Evolutionary conservation across 2,888 invertebrate genomes (phyloP).

Genomic region (Galeopsomyia nigrocyanea): DNA sequence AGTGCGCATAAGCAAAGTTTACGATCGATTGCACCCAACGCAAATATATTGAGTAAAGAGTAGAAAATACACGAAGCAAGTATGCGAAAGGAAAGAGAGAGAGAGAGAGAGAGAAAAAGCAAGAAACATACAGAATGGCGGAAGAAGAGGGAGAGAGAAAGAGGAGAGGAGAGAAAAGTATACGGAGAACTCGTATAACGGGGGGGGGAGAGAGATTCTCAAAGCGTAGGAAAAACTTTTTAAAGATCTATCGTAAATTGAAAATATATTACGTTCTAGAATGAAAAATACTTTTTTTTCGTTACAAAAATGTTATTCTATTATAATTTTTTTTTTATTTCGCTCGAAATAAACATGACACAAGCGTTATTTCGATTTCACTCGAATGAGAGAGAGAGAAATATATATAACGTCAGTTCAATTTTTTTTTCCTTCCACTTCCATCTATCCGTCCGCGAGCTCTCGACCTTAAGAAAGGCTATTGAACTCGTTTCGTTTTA

Average conservation of each 20-base stretch:
- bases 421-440: too few relatives aligned
- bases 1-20: not conserved
- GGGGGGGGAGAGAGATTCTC: not conserved
- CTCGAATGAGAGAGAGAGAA: too few relatives aligned
- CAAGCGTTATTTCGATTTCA: too few relatives aligned
- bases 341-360: too few relatives aligned
- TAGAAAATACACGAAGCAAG: slow-evolving; percentile 23
- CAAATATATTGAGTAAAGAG: slow-evolving; percentile 29
- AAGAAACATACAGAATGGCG: slow-evolving; percentile 22
- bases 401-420: too few relatives aligned
- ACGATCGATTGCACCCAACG: slow-evolving; percentile 6
- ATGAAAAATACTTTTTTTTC: slow-evolving; percentile 3
- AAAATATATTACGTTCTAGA: slow-evolving; percentile 8
- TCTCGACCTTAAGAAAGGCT: too few relatives aligned
- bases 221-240: slow-evolving; percentile 26
- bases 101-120: slow-evolving; percentile 17
- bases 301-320: too few relatives aligned
- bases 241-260: slow-evolving; percentile 23
- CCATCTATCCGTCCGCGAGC: not conserved
- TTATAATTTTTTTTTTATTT: too few relatives aligned
- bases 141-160: slow-evolving; percentile 27
- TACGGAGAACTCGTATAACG: slow-evolving; percentile 13
- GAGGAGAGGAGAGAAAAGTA: slow-evolving; percentile 22
- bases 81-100: slow-evolving; percentile 17
- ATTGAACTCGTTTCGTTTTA: not conserved